phyloP scores from a whole-genome alignment of 1,140 invertebrate genomes.

The Bombyx mandarina region DNA sequence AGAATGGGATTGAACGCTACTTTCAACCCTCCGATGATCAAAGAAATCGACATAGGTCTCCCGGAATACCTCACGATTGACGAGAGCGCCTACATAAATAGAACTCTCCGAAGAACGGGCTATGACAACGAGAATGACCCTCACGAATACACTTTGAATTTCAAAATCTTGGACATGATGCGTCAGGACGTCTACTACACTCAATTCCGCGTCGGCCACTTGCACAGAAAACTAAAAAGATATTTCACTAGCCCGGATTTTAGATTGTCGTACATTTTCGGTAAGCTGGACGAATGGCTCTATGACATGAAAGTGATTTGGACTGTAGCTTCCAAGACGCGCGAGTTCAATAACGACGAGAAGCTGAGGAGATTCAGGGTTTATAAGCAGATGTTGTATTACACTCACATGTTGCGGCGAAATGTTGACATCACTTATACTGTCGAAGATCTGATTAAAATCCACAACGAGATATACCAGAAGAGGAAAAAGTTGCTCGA shows the following conservation, averaged over 20 bases:
- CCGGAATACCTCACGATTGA: background rate
- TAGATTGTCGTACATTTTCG: constrained; percentile 22
- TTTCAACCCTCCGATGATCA: too few relatives aligned
- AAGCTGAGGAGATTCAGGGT: constrained; percentile 2
- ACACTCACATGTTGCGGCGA: constrained; percentile 20
- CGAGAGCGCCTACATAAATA: background rate
- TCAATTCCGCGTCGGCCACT: constrained; percentile 16
- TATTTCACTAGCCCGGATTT: constrained; percentile 9
- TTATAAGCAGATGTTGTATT: constrained; percentile 16
- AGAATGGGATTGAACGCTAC: background rate
- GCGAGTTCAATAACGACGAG: background rate
- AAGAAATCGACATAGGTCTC: background rate
- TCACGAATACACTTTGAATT: background rate
- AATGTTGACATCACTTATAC: constrained; percentile 33
- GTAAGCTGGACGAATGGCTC: constrained; percentile 19
- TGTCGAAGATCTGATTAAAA: constrained; percentile 19
- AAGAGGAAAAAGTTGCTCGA: too few relatives aligned
- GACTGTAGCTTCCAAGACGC: constrained; percentile 7
- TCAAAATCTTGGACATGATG: constrained; percentile 19
- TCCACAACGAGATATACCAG: constrained; percentile 8
- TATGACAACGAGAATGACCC: constrained; percentile 1
- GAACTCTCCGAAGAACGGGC: background rate
- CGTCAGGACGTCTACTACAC: constrained; percentile 21
- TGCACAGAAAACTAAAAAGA: constrained; percentile 11
- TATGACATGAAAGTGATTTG: constrained; percentile 22